A percentile compares a stretch with the other conserved stretches of the same genome.
phyloP scores from a whole-genome alignment of 2,113 vertebrate genomes.

The Carettochelys insculpta region DNA sequence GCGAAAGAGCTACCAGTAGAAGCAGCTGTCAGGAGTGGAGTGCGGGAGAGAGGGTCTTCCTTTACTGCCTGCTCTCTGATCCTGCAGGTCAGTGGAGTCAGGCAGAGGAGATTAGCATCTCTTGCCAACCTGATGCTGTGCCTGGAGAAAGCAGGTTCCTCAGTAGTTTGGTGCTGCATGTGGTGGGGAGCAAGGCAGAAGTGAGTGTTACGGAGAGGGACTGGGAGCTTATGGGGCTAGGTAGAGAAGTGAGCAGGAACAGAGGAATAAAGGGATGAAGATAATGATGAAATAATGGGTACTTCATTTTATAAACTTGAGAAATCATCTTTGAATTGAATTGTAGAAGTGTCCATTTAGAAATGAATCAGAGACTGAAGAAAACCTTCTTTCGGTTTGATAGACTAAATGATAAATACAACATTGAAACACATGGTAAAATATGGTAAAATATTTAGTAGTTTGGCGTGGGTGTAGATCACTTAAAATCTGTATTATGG shows the following conservation, averaged over 20 bases:
- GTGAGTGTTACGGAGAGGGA: background rate
- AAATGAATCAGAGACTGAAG: background rate
- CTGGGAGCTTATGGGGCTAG: fast-evolving
- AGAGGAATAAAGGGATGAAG: background rate
- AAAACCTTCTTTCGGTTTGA: background rate
- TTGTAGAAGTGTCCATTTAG: background rate
- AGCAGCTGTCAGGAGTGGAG: background rate
- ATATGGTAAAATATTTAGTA: fast-evolving
- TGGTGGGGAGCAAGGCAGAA: background rate
- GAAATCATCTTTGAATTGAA: background rate
- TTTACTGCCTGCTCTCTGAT: background rate
- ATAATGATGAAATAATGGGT: background rate
- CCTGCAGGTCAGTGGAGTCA: background rate
- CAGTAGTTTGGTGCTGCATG: background rate
- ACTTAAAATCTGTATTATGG: background rate
- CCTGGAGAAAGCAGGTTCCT: background rate
- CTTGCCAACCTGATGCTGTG: background rate
- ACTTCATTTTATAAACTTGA: background rate
- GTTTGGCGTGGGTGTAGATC: background rate
- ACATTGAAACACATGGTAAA: background rate
- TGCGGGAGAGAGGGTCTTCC: background rate
- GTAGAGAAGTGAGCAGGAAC: background rate
- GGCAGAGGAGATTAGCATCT: background rate
- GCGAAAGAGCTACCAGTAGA: background rate
- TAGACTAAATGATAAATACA: background rate